Conservation (phyloP, 2,888 invertebrate genomes). For the Rhorus exstirpatorius region DNA sequence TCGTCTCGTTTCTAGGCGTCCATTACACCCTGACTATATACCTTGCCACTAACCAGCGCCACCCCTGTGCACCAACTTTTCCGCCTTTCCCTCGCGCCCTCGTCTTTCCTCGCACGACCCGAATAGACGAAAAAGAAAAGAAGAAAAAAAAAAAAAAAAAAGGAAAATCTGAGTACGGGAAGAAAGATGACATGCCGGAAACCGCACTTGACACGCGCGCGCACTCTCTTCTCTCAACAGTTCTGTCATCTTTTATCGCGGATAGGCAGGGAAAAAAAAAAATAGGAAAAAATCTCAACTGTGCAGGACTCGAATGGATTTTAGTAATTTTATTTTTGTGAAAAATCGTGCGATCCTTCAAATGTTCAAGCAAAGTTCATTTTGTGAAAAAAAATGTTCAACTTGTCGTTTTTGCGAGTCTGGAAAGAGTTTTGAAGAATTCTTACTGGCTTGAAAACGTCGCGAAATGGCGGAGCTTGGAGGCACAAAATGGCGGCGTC, state of each 20-base stretch:
- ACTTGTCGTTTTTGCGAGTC: too few relatives aligned
- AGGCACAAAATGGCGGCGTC: too few relatives aligned
- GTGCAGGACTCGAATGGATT: neutral
- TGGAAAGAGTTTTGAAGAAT: too few relatives aligned
- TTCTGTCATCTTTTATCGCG: conserved; percentile 20
- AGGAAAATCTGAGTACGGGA: conserved; percentile 15
- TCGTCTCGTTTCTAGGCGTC: conserved; percentile 11
- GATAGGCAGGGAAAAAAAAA: conserved; percentile 5
- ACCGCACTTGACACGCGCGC: conserved; percentile 56
- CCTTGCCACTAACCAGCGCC: conserved; percentile 54
- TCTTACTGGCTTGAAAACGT: too few relatives aligned
- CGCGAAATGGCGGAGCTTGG: too few relatives aligned
- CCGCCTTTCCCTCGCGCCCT: neutral
- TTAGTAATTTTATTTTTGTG: neutral
- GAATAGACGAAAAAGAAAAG: conserved; percentile 36
- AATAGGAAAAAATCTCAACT: neutral
- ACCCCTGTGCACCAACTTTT: conserved; percentile 23
- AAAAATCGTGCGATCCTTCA: too few relatives aligned
- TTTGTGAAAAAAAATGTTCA: too few relatives aligned
- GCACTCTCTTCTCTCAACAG: conserved; percentile 33
- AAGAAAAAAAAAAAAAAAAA: conserved; percentile 36
- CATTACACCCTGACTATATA: conserved; percentile 47
- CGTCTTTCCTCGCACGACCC: conserved; percentile 14
- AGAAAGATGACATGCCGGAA: conserved; percentile 60
- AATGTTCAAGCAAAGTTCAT: too few relatives aligned